phyloP scores from a whole-genome alignment of 2,888 invertebrate genomes.

The Eupithecia exiguata region DNA sequence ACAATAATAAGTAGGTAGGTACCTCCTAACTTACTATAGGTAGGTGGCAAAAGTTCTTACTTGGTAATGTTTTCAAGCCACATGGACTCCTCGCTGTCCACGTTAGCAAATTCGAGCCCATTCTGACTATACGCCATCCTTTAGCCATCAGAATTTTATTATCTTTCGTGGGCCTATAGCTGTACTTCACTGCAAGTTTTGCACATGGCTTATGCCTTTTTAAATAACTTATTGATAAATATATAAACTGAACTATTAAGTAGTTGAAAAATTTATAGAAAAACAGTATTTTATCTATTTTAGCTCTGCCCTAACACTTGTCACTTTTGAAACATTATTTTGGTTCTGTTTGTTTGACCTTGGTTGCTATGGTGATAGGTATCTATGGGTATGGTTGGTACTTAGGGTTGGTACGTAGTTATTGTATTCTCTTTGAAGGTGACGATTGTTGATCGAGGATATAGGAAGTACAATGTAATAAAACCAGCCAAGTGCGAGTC shows the following conservation, averaged over 20 bases:
- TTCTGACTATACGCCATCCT: constrained; percentile 74
- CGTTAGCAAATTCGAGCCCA: constrained; percentile 63
- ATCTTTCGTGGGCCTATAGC: constrained; percentile 37
- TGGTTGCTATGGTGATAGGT: constrained; percentile 73
- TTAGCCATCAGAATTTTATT: constrained; percentile 65
- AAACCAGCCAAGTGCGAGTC: too few species aligned
- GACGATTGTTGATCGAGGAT: too few species aligned
- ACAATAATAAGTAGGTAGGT: background rate
- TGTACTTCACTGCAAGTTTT: constrained; percentile 26
- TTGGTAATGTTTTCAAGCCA: constrained; percentile 79
- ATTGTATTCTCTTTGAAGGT: background rate
- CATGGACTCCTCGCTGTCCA: constrained; percentile 65
- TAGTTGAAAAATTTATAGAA: constrained; percentile 28
- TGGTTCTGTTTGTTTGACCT: constrained; percentile 82
- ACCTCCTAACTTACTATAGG: background rate
- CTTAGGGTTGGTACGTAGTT: too few species aligned
- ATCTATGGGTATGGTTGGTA: background rate
- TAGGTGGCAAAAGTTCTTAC: constrained; percentile 52
- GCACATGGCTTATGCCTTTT: constrained; percentile 23
- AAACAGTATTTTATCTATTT: constrained; percentile 45
- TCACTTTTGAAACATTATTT: constrained; percentile 77
- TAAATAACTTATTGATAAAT: background rate
- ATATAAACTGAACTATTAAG: constrained; percentile 18
- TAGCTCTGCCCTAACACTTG: constrained; percentile 65
- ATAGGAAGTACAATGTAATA: too few species aligned